Percentiles rank a stretch among this genome's conserved stretches.
Conservation (phyloP, 2,797 vertebrate species). For the Danio kyathit region DNA sequence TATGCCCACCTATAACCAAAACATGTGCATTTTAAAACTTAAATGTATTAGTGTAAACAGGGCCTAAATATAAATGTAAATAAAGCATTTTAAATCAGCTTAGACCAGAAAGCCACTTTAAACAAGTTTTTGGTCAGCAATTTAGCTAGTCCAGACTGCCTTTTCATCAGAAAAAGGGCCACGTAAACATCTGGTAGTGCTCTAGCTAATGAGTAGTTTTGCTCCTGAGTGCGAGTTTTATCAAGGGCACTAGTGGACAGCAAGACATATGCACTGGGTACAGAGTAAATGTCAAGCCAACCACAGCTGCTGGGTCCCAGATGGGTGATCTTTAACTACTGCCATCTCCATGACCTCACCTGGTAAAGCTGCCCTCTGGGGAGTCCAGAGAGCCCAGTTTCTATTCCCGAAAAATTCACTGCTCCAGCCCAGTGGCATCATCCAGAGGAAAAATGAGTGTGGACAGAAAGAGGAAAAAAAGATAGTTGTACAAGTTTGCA, state of each 20-base stretch:
- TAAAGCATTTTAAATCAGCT: not conserved
- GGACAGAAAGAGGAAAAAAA: not conserved
- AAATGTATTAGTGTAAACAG: too few relatives aligned
- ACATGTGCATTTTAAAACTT: too few relatives aligned
- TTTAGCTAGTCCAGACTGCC: not conserved
- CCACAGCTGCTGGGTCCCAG: conserved; percentile 51
- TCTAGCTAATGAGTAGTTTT: conserved; percentile 27
- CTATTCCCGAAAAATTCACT: conserved; percentile 43
- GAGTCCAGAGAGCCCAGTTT: conserved; percentile 44
- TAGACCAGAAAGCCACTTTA: conserved; percentile 4
- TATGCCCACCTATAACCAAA: too few relatives aligned
- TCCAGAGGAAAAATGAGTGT: conserved; percentile 17
- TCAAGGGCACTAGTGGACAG: conserved; percentile 44
- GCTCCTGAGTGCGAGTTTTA: conserved; percentile 42
- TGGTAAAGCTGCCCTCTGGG: conserved; percentile 48
- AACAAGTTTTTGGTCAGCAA: not conserved
- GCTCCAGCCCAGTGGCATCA: conserved; percentile 35
- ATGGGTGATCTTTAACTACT: conserved; percentile 57
- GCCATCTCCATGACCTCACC: conserved; percentile 60
- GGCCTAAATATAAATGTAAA: too few relatives aligned
- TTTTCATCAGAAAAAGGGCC: not conserved
- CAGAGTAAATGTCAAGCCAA: conserved; percentile 36
- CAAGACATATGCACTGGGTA: conserved; percentile 33
- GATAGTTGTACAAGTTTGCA: conserved; percentile 12
- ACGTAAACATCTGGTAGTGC: conserved; percentile 5